These are phyloP conservation scores for Kudoa iwatai DNA, from an alignment of 30 jellyfish, hydroid and myxozoan genomes.

Conservation along the genomic window DNA sequence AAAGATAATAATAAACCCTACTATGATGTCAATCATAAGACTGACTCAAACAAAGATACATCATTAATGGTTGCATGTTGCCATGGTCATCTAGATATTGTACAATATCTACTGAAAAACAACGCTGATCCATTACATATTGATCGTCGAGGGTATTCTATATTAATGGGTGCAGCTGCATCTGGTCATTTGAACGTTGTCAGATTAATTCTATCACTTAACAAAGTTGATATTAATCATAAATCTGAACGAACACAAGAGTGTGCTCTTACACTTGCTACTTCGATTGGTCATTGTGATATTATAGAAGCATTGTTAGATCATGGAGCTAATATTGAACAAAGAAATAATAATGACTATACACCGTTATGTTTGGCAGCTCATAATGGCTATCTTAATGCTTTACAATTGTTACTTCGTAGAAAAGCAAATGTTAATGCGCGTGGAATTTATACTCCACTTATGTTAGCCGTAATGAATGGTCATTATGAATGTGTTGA, in stretches of 20 bases:
- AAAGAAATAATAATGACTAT: conserved; percentile 62
- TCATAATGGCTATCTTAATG: conserved; percentile 74
- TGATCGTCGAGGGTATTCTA: no score
- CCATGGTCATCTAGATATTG: conserved; percentile 87
- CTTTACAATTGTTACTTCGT: conserved; percentile 37
- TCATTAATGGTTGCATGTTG: conserved; percentile 85
- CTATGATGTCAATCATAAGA: conserved; percentile 43
- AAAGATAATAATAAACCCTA: no score
- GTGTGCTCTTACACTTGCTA: conserved; percentile 71
- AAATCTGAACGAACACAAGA: conserved; percentile 89
- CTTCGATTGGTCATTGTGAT: conserved; percentile 87
- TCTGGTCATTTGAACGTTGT: no score
- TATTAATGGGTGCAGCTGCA: no score
- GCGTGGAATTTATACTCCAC: no score
- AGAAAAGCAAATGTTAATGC: no score
- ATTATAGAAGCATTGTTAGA: conserved; percentile 42
- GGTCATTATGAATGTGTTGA: conserved; percentile 96
- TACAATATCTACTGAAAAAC: conserved; percentile 32
- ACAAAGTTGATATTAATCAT: conserved; percentile 63
- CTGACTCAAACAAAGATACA: conserved; percentile 79
- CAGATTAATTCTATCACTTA: no score
- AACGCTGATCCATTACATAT: conserved; percentile 68
- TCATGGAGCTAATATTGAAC: conserved; percentile 39
- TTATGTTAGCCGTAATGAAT: conserved; percentile 89
- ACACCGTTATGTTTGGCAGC: conserved; percentile 92